phyloP scores from a whole-genome alignment of 2,888 invertebrate genomes.

The Mesoligia furuncula region DNA sequence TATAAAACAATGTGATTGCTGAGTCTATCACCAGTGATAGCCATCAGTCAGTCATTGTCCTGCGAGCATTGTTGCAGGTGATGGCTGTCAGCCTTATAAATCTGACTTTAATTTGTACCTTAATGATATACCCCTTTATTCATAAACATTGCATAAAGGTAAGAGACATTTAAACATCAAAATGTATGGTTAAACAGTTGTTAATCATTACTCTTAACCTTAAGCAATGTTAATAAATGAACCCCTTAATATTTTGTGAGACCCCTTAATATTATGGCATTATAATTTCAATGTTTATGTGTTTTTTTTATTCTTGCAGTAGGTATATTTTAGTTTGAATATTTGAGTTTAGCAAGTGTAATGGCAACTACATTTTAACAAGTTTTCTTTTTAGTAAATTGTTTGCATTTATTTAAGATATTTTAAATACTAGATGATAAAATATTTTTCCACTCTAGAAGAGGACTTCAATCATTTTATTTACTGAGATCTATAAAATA shows the following conservation, averaged over 20 bases:
- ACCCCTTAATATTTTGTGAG: neutral
- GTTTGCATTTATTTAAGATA: no score
- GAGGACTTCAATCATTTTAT: neutral
- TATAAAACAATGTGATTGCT: neutral
- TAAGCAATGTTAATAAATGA: neutral
- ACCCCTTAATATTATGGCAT: neutral
- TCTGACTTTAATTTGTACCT: neutral
- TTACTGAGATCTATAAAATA: neutral
- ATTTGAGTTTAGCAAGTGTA: neutral
- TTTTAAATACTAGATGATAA: neutral
- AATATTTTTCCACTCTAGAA: neutral
- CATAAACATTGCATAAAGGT: no score
- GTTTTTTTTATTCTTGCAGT: neutral
- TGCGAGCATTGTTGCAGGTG: conserved; percentile 9
- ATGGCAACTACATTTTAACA: neutral
- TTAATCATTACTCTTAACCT: neutral
- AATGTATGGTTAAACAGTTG: no score
- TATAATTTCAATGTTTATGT: no score
- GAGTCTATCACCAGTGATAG: conserved; percentile 25
- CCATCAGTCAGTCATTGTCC: conserved; percentile 25
- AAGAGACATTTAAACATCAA: no score
- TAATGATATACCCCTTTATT: neutral
- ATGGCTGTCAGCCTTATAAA: neutral
- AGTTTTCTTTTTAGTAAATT: neutral
- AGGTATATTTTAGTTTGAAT: neutral